A percentile compares a stretch with the other conserved stretches of the same genome.
Evolutionary conservation across 2,888 invertebrate genomes (phyloP).

Genomic region (Euzetes globulus): DNA sequence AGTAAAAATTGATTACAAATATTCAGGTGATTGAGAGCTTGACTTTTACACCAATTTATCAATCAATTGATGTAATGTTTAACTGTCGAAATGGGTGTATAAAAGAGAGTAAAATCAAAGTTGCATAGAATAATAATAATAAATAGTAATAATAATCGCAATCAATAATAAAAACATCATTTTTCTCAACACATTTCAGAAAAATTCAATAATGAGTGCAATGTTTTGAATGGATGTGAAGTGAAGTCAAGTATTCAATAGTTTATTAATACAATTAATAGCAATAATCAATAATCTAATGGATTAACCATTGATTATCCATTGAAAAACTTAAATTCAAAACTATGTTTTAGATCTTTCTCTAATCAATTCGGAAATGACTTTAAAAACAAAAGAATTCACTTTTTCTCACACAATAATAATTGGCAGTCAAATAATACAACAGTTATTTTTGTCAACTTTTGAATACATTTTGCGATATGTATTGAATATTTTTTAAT

Average conservation of each 20-base stretch:
- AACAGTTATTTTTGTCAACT: background rate
- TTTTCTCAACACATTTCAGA: background rate
- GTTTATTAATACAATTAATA: background rate
- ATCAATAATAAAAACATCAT: constrained; percentile 1
- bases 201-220: constrained; percentile 10
- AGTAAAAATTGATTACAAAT: constrained; percentile 19
- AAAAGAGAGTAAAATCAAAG: background rate
- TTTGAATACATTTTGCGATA: constrained; percentile 7
- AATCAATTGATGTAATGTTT: background rate
- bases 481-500: background rate
- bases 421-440: background rate
- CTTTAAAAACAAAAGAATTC: background rate
- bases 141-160: background rate
- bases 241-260: background rate
- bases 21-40: constrained; percentile 9
- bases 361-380: constrained; percentile 9
- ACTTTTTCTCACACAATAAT: background rate
- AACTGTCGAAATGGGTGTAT: constrained; percentile 15
- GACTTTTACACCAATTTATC: constrained; percentile 15
- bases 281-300: background rate
- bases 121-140: constrained; percentile 19
- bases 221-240: background rate
- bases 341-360: background rate
- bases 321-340: background rate
- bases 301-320: background rate